Conservation (phyloP, 2,113 vertebrate genomes). For the Cinclus mexicanus region DNA sequence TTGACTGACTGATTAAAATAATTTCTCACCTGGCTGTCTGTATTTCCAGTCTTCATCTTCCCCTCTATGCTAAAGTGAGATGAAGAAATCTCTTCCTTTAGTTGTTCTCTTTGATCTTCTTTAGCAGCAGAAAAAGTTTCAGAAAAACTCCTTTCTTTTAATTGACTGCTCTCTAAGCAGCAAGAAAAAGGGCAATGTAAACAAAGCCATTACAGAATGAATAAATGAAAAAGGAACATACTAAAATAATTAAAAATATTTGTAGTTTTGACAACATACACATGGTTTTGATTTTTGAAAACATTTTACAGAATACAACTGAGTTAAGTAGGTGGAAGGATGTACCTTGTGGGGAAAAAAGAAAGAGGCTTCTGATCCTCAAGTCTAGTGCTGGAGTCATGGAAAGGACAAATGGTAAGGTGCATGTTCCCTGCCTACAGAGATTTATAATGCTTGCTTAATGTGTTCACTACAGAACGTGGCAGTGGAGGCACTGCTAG, state of each 20-base stretch:
- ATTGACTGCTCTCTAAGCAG: neutral
- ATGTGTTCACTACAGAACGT: neutral
- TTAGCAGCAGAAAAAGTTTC: constrained; percentile 18
- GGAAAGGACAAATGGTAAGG: neutral
- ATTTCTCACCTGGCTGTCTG: constrained; percentile 58
- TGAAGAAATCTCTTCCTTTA: neutral
- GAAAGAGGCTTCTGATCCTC: neutral
- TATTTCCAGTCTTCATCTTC: neutral
- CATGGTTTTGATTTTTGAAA: neutral
- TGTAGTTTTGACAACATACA: neutral
- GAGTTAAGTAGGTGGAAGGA: neutral
- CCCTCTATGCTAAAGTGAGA: constrained; percentile 19
- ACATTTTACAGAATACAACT: neutral
- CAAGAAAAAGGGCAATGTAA: neutral
- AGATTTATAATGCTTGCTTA: neutral
- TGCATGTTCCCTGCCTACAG: neutral
- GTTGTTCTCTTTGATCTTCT: constrained; percentile 28
- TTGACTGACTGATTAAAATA: neutral
- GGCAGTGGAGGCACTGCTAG: neutral
- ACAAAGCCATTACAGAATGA: neutral
- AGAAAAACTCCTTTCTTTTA: neutral
- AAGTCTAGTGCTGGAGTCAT: neutral
- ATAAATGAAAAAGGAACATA: neutral
- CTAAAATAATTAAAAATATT: neutral
- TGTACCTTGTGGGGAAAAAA: neutral